phyloP scores from a whole-genome alignment of 2,888 invertebrate genomes.

The Nomada lathburiana region DNA sequence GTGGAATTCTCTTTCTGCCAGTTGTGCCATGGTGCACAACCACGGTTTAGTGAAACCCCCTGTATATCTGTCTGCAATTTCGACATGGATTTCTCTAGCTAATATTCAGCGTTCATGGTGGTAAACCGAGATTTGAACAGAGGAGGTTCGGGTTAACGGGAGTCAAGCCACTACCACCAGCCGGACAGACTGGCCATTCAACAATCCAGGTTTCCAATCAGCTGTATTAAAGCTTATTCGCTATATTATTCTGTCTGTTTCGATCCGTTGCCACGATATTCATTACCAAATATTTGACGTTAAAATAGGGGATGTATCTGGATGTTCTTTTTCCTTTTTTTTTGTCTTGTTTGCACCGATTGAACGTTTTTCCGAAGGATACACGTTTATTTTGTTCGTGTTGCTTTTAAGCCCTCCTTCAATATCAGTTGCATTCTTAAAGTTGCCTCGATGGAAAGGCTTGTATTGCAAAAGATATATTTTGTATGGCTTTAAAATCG shows the following conservation, averaged over 20 bases:
- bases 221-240: conserved; percentile 78
- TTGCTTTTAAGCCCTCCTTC: not conserved
- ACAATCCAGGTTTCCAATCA: conserved; percentile 80
- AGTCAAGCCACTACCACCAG: conserved; percentile 52
- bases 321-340: not conserved
- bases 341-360: conserved; percentile 29
- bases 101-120: conserved; percentile 59
- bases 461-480: not conserved
- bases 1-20: too few species aligned
- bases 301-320: conserved; percentile 68
- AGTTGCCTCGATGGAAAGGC: not conserved
- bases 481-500: not conserved
- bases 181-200: conserved; percentile 66
- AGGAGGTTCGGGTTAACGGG: conserved; percentile 40
- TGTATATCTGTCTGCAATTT: conserved; percentile 14
- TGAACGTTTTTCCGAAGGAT: conserved; percentile 1
- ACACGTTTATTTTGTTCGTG: not conserved
- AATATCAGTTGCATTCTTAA: not conserved
- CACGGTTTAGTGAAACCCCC: too few species aligned
- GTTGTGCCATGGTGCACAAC: too few species aligned
- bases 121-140: conserved; percentile 46
- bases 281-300: conserved; percentile 81
- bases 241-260: conserved; percentile 67
- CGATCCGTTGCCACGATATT: conserved; percentile 72
- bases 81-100: conserved; percentile 52